Evolutionary conservation across 2,888 invertebrate species (phyloP).

Genomic region (Platerodrilus igneus): DNA sequence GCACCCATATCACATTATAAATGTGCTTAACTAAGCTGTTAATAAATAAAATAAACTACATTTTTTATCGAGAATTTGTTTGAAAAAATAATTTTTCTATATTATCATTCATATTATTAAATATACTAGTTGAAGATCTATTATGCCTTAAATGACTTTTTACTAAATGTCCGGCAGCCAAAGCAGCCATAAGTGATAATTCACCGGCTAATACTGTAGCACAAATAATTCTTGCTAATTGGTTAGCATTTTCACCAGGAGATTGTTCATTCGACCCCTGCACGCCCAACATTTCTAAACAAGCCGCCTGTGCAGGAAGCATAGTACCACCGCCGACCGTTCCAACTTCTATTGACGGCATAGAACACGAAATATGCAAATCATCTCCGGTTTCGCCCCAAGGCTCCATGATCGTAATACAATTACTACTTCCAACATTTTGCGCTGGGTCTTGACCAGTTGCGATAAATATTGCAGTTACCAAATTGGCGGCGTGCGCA

Average conservation of each 20-base stretch:
- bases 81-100: no score
- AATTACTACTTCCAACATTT: slow-evolving; percentile 92
- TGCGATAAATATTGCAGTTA: slow-evolving; percentile 96
- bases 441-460: slow-evolving; percentile 99
- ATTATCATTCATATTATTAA: no score
- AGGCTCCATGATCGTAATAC: slow-evolving; percentile 91
- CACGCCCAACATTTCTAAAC: slow-evolving; percentile 82
- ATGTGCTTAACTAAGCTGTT: no score
- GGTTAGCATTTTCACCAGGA: slow-evolving; percentile 87
- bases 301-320: slow-evolving; percentile 84
- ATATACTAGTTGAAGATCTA: slow-evolving; percentile 16
- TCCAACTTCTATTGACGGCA: slow-evolving; percentile 96
- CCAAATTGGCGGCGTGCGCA: slow-evolving; percentile 97
- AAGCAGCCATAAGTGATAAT: slow-evolving; percentile 91
- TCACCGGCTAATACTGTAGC: slow-evolving; percentile 97
- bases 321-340: slow-evolving; percentile 87
- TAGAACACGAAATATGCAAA: slow-evolving; percentile 90
- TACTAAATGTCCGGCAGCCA: slow-evolving; percentile 93
- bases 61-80: no score
- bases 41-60: no score
- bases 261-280: slow-evolving; percentile 63
- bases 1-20: no score
- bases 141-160: slow-evolving; percentile 95
- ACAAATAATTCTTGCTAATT: slow-evolving; percentile 85
- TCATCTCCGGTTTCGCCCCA: slow-evolving; percentile 73